Evolutionary conservation across 2,888 invertebrate species (phyloP).

Genomic region (Laspeyria flexula): DNA sequence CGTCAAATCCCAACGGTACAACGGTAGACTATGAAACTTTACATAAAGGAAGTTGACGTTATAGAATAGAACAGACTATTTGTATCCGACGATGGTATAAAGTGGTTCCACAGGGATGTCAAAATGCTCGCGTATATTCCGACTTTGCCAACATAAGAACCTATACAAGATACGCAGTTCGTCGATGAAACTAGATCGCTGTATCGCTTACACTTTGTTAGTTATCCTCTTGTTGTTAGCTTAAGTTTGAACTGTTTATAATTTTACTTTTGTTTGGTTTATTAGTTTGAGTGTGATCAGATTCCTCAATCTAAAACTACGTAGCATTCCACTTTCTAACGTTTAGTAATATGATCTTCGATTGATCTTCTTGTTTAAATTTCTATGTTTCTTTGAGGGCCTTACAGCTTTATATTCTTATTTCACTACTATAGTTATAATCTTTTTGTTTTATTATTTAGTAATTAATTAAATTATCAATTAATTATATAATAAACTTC

Average conservation of each 20-base stretch:
- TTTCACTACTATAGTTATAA: too few relatives aligned
- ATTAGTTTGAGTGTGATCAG: neutral
- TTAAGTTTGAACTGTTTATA: neutral
- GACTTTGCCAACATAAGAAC: slow-evolving; percentile 7
- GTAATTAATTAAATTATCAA: too few relatives aligned
- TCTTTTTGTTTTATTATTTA: too few relatives aligned
- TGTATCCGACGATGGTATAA: slow-evolving; percentile 3
- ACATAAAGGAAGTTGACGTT: slow-evolving; percentile 10
- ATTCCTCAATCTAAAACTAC: too few relatives aligned
- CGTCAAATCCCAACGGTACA: neutral
- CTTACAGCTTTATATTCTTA: too few relatives aligned
- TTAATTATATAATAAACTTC: too few relatives aligned
- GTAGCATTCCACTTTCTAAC: too few relatives aligned
- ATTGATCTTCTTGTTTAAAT: too few relatives aligned
- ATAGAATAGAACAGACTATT: slow-evolving; percentile 6
- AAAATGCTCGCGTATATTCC: slow-evolving; percentile 3
- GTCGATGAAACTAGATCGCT: neutral
- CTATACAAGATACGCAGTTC: neutral
- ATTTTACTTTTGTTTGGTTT: neutral
- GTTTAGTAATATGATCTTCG: too few relatives aligned
- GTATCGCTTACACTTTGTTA: neutral
- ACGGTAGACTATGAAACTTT: slow-evolving; percentile 3
- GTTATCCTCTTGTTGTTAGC: neutral
- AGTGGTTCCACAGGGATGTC: slow-evolving; percentile 4
- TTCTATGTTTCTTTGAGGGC: too few relatives aligned